Evolutionary conservation across 1,140 invertebrate genomes (phyloP), one percentile per base, ranked within the genome.

Genomic region (Stegodyphus dumicola): DNA sequence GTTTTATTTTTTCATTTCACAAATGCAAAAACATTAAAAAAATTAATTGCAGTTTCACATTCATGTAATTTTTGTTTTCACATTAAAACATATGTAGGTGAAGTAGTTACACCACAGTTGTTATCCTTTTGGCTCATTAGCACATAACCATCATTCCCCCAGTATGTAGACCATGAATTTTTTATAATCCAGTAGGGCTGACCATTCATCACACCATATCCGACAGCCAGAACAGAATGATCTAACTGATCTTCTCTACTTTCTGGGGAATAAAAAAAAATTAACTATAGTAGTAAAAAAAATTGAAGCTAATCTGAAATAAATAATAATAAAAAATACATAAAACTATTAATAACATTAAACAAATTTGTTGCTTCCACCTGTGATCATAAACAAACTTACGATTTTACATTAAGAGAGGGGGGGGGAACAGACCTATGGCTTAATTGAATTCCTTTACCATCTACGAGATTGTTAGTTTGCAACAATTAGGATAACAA

Each of bases 91-190:
- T 80, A 87, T 51, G 87, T 87, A 48, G 87, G 87, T 33, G 76
- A 75, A 17, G 87, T 87, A 52, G 87, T 78, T 90, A 99, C 94
- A 88, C 97, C 97, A 91, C 97, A 99, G 89, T 90, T 89, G 88
- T 92, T 90, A 81, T 89, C 87, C 66, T 90, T 89, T 88, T 93
- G 92, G 10, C 89, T 89, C 89, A 93, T 93, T 67, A 90, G 89
- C 52, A 93, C 90, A 88, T 93, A 93, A 6, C 93, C 93, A 74
- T 92, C 83, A 60, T 91, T 90, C 85, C 93, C 93, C 93, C 93
- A 93, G 51, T 86, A 86, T 9, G 89, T 88, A 2, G 89, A 90
- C 90, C 89, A 89, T 5, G 89, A 89, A 87, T 92, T 92, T 80
- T 92, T 92, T 10, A 92, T 90, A 9, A 92, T 77, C 91, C 91